Base-by-base conservation (phyloP, 2,113 vertebrate species). In the Hipposideros armiger region DNA sequence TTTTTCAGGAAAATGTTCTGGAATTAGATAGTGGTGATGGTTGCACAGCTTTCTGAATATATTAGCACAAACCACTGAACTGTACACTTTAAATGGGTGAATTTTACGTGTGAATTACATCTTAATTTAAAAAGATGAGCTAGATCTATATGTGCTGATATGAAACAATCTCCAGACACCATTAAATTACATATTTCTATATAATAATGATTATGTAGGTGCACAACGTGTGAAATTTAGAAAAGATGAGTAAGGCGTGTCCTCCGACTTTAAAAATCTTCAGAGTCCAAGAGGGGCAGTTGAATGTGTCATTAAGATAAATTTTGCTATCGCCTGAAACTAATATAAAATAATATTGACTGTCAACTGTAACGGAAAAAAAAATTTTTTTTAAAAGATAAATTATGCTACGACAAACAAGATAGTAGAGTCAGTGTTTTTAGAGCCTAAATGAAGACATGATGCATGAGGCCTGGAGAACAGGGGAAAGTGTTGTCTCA, bases 401-500 rank as follows among this genome's bases (percentile, higher is more conserved):
- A 86, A 78, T 11, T 0, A 56, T 3, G 47, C 10, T 11, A 30
- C 24, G 60, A 64, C 60, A 64, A 60, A 28, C 5, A 72, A 42
- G 45, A 72, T 0, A n/a, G 14, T 0, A 54, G 50, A 52, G 56
- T 28, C 70, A 10, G 73, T 14, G 32, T 64, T 52, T 52, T 36
- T 24, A 64, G 22, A 42, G 4, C 15, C 0, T 26, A 36, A n/a
- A 20, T 5, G 50, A 54, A 64, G 74, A 36, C 3, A 10, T 14
- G 36, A 80, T 2, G 73, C 24, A 0, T 0, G 62, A 72, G 28
- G 40, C 54, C 72, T 42, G 8, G 50, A 13, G 58, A 26, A 8
- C 32, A 7, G 16, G 40, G 56, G 28, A 36, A 15, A 40, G 50
- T 2, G 66, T 30, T 0, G 7, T 74, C 56, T 7, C 8, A 0